A percentile compares a stretch with the other conserved stretches of the same genome.
phyloP scores from a whole-genome alignment of 1,140 invertebrate genomes.

The Neodiprion lecontei region DNA sequence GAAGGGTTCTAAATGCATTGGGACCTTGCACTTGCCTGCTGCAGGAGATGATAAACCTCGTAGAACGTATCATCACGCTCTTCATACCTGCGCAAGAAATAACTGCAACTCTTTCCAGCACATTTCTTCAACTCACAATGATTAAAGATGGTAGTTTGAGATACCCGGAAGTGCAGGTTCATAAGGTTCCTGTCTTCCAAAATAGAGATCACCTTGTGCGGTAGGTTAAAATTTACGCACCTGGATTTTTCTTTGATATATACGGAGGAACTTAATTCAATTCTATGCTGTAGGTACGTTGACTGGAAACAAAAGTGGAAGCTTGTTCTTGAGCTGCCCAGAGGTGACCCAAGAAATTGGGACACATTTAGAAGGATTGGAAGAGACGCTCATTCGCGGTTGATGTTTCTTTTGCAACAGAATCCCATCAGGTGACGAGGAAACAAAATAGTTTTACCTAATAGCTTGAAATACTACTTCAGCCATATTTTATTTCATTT shows the following conservation, averaged over 20 bases:
- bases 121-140: constrained; percentile 38
- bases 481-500: too few species aligned
- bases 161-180: constrained; percentile 36
- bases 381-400: neutral
- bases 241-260: neutral
- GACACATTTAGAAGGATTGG: neutral
- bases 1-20: constrained; percentile 26
- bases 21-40: constrained; percentile 41
- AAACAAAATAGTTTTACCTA: neutral
- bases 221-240: constrained; percentile 27
- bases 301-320: neutral
- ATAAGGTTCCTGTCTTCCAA: constrained; percentile 49
- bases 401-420: neutral
- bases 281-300: neutral
- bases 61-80: constrained; percentile 48
- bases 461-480: too few species aligned
- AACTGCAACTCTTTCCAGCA: constrained; percentile 35
- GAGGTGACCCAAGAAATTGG: neutral
- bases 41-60: constrained; percentile 32
- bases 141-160: constrained; percentile 36
- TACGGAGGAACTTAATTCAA: neutral
- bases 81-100: constrained; percentile 46
- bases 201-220: constrained; percentile 38
- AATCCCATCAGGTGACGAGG: neutral
- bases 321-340: neutral